These are phyloP conservation scores for Amiota communis DNA, from an alignment of 2,888 invertebrate genomes.

Conservation along the genomic window DNA sequence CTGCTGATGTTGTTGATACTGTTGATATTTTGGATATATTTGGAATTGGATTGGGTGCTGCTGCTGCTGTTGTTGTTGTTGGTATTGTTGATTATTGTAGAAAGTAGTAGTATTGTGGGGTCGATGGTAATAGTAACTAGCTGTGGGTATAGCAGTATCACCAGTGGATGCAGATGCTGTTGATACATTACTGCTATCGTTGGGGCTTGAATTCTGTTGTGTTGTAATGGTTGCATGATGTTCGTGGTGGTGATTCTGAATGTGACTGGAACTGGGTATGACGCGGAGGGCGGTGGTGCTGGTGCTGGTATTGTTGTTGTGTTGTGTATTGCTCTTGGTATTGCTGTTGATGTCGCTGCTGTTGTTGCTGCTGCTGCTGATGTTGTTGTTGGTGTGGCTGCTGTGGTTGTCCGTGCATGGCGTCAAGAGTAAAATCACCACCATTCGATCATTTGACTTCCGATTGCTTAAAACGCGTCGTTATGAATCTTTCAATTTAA, in stretches of 20 bases:
- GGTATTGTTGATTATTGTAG: slow-evolving; percentile 22
- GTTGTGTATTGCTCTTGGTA: slow-evolving; percentile 28
- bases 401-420: slow-evolving; percentile 68
- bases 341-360: neutral
- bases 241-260: neutral
- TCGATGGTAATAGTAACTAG: neutral
- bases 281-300: neutral
- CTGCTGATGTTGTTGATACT: slow-evolving; percentile 39
- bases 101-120: neutral
- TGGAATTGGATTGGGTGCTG: slow-evolving; percentile 19
- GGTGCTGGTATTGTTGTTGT: neutral
- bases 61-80: slow-evolving; percentile 27
- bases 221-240: slow-evolving; percentile 41
- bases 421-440: slow-evolving; percentile 74
- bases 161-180: slow-evolving; percentile 68
- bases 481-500: slow-evolving; percentile 1
- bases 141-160: slow-evolving; percentile 69
- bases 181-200: slow-evolving; percentile 61
- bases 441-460: slow-evolving; percentile 73
- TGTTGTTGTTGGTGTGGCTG: slow-evolving; percentile 55
- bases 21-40: slow-evolving; percentile 10
- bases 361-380: slow-evolving; percentile 35
- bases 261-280: neutral
- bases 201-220: slow-evolving; percentile 60
- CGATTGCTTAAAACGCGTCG: slow-evolving; percentile 10